Percentiles rank a stretch among this genome's conserved stretches.
These are phyloP conservation scores for Passer domesticus DNA, from an alignment of 2,113 vertebrate species.

Conservation along the genomic window DNA sequence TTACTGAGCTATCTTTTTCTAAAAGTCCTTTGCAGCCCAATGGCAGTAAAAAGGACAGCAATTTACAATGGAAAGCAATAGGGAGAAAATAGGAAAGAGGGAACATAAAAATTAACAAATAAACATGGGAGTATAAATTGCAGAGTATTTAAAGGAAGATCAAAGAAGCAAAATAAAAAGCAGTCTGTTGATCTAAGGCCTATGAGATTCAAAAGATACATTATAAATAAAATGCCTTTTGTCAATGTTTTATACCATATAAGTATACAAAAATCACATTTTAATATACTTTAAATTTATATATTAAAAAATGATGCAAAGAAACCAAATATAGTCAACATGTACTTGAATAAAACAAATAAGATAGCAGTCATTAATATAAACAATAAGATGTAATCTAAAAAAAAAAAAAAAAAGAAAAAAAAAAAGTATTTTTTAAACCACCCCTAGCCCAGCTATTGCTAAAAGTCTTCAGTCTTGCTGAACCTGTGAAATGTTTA, in stretches of 20 bases:
- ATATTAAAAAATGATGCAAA: not conserved
- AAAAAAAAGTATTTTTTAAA: not conserved
- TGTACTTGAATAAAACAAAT: not conserved
- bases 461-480: not conserved
- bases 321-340: not conserved
- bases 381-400: not conserved
- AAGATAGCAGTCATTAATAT: not conserved
- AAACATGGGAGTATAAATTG: not conserved
- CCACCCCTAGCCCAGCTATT: not conserved
- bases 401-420: not conserved
- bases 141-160: not conserved
- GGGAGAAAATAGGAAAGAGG: not conserved
- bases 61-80: not conserved
- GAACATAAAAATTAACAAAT: not conserved
- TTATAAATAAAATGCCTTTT: not conserved
- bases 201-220: not conserved
- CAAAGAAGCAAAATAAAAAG: not conserved
- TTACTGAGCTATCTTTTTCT: not conserved
- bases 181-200: not conserved
- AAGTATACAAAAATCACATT: not conserved
- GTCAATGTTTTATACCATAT: not conserved
- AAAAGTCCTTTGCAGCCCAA: not conserved
- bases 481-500: not conserved
- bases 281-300: not conserved
- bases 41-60: not conserved